Conservation (phyloP, 1,140 invertebrate genomes). For the Telenomus remus region DNA sequence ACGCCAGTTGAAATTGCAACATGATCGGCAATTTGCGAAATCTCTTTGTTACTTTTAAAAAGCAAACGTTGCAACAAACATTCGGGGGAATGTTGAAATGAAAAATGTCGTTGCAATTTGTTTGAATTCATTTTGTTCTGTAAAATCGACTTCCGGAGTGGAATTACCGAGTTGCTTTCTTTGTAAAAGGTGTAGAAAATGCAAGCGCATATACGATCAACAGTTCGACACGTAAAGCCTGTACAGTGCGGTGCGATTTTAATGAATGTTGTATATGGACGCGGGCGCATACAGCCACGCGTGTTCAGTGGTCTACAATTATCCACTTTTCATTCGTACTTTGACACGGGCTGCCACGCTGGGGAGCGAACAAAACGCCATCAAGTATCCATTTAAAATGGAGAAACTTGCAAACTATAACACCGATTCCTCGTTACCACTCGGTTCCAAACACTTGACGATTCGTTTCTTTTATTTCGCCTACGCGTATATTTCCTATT, state of each 20-base stretch:
- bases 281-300: conserved; percentile 19
- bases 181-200: conserved; percentile 14
- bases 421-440: conserved; percentile 17
- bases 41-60: no score
- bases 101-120: no score
- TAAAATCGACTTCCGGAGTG: not conserved
- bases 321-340: conserved; percentile 53
- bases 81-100: no score
- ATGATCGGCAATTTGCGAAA: no score
- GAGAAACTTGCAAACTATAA: conserved; percentile 42
- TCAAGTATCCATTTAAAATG: conserved; percentile 46
- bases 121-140: no score
- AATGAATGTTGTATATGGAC: conserved; percentile 43
- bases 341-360: conserved; percentile 30
- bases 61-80: no score
- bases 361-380: conserved; percentile 45
- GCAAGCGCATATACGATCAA: conserved; percentile 26
- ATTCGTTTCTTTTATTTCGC: conserved; percentile 16
- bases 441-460: conserved; percentile 18
- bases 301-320: conserved; percentile 37
- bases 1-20: no score
- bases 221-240: conserved; percentile 34
- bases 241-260: conserved; percentile 39
- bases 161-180: not conserved
- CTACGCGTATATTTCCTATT: conserved; percentile 3